Evolutionary conservation across 2,797 vertebrate genomes (phyloP).

Genomic region (Spheniscus humboldti): DNA sequence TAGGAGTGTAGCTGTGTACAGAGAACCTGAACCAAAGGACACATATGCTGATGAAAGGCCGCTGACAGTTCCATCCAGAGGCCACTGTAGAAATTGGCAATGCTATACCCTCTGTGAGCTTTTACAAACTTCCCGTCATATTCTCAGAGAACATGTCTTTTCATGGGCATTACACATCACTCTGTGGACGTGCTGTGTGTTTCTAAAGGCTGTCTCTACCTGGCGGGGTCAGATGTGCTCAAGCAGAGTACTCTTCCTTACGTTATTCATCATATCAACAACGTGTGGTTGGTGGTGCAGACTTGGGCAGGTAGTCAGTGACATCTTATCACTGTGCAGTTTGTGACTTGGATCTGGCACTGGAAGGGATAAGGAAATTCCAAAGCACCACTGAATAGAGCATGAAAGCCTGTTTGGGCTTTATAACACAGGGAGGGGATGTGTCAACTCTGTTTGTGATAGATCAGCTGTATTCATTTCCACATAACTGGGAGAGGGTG

Average conservation of each 20-base stretch:
- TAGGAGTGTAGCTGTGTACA: not conserved
- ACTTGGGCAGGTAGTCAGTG: not conserved
- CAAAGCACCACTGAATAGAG: not conserved
- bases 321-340: not conserved
- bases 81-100: not conserved
- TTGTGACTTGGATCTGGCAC: not conserved
- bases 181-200: not conserved
- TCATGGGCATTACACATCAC: not conserved
- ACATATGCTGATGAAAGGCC: not conserved
- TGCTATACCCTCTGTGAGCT: not conserved
- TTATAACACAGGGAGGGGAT: not conserved
- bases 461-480: not conserved
- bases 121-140: not conserved
- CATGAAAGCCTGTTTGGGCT: not conserved
- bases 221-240: not conserved
- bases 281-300: accelerated
- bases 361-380: not conserved
- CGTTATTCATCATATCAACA: not conserved
- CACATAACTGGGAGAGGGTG: not conserved
- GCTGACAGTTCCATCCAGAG: not conserved
- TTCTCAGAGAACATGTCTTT: not conserved
- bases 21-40: not conserved
- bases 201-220: not conserved
- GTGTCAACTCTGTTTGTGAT: not conserved
- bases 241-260: not conserved